Evolutionary conservation across 2,888 invertebrate species (phyloP).

Genomic region (Nomada fucata): DNA sequence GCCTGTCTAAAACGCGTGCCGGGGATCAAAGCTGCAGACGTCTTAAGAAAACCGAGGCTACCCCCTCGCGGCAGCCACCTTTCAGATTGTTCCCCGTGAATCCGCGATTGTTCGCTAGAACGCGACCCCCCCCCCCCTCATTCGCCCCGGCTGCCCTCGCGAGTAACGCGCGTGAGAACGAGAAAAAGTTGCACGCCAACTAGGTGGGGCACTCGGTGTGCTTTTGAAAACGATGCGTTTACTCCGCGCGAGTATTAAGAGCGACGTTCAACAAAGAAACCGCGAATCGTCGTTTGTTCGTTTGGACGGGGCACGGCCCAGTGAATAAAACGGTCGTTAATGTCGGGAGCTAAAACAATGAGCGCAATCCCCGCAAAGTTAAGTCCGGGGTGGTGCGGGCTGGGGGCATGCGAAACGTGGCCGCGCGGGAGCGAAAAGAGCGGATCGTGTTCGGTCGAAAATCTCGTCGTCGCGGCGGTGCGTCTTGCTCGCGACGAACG

Average conservation of each 20-base stretch:
- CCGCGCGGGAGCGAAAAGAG: not conserved
- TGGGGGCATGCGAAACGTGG: no score
- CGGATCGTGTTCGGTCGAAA: not conserved
- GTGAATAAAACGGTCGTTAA: constrained; percentile 8
- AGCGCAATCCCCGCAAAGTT: not conserved
- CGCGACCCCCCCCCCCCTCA: constrained; percentile 5
- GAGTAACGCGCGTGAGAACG: constrained; percentile 2
- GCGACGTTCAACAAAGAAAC: not conserved
- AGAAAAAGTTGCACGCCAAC: not conserved
- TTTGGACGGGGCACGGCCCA: not conserved
- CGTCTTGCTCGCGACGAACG: constrained; percentile 2
- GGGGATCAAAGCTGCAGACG: constrained; percentile 64
- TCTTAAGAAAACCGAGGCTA: constrained; percentile 26
- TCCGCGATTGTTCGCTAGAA: constrained; percentile 31
- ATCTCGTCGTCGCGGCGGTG: constrained; percentile 4
- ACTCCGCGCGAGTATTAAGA: not conserved
- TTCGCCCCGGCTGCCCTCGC: not conserved
- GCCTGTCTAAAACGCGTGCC: constrained; percentile 51
- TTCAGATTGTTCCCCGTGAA: constrained; percentile 31
- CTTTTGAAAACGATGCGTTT: not conserved
- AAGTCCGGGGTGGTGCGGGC: no score
- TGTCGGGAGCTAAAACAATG: not conserved
- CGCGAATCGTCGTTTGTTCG: not conserved
- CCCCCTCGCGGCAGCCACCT: constrained; percentile 1
- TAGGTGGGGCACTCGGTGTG: not conserved